A percentile compares a stretch with the other conserved stretches of the same genome.
Evolutionary conservation across 2,113 vertebrate species (phyloP).

Genomic region (Egretta garzetta): DNA sequence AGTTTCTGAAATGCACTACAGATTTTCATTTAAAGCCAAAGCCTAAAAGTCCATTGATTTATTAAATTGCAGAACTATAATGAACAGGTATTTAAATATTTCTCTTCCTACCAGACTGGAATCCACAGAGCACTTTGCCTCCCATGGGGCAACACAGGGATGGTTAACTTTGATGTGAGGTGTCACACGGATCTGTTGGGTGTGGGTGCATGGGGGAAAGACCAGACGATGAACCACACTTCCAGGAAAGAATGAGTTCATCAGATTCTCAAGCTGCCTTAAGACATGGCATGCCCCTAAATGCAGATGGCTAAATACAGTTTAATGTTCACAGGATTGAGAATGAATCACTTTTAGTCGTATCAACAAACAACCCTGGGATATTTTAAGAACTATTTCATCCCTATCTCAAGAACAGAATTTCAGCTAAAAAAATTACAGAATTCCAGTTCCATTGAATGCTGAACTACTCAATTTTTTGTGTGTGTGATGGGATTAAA

Average conservation of each 20-base stretch:
- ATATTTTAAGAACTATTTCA: not conserved
- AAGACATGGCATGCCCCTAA: not conserved
- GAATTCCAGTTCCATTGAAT: not conserved
- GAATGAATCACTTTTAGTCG: not conserved
- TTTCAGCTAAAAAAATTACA: not conserved
- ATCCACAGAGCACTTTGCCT: not conserved
- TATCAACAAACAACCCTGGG: not conserved
- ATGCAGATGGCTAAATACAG: not conserved
- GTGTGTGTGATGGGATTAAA: not conserved
- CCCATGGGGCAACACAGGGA: not conserved
- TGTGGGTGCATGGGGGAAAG: accelerated
- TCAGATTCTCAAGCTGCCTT: not conserved
- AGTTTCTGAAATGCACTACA: not conserved
- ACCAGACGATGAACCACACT: not conserved
- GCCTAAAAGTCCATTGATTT: not conserved
- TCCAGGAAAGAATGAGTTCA: not conserved
- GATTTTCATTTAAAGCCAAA: not conserved
- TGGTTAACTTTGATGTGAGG: not conserved
- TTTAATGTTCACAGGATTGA: not conserved
- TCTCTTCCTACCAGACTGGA: not conserved
- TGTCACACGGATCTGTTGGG: not conserved
- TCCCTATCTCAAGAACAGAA: not conserved
- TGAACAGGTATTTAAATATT: not conserved
- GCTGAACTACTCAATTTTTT: not conserved
- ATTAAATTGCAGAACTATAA: not conserved